A percentile compares a stretch with the other conserved stretches of the same genome.
phyloP scores from a whole-genome alignment of 1,140 invertebrate genomes.

The Chionoecetes opilio region DNA sequence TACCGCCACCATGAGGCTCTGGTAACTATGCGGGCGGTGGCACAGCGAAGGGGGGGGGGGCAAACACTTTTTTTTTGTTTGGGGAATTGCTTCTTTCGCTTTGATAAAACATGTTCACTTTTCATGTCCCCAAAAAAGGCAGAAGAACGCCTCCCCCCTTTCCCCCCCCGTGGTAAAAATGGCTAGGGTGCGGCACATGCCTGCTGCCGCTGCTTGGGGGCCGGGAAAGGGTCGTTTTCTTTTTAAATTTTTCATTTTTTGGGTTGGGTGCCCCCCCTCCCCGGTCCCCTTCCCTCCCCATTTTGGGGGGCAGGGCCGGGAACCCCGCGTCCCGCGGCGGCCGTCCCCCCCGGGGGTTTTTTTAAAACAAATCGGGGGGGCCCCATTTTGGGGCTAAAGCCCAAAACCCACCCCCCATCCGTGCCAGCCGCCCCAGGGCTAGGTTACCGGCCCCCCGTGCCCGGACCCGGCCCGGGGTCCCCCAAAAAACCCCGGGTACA shows the following conservation, averaged over 20 bases:
- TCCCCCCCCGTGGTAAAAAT: neutral
- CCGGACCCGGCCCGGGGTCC: too few species aligned
- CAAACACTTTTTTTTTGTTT: neutral
- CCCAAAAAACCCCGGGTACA: neutral
- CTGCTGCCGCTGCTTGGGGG: neutral
- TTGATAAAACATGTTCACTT: neutral
- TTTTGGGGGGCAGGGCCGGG: too few species aligned
- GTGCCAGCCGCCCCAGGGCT: neutral
- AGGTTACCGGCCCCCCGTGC: neutral
- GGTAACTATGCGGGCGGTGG: neutral
- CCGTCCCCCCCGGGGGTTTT: too few species aligned
- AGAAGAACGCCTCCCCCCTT: neutral
- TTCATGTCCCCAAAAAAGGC: neutral
- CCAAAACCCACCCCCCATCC: too few species aligned
- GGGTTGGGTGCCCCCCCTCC: too few species aligned
- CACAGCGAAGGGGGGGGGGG: too few species aligned
- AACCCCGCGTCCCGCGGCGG: too few species aligned
- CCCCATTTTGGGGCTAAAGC: too few species aligned
- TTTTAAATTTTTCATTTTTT: neutral
- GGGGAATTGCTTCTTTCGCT: neutral
- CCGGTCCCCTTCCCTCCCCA: too few species aligned
- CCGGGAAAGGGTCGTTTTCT: neutral
- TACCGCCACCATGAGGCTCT: slow-evolving; percentile 65
- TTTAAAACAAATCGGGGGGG: too few species aligned
- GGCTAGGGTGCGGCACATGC: neutral